phyloP scores from a whole-genome alignment of 2,113 vertebrate species.

The Albula goreensis region DNA sequence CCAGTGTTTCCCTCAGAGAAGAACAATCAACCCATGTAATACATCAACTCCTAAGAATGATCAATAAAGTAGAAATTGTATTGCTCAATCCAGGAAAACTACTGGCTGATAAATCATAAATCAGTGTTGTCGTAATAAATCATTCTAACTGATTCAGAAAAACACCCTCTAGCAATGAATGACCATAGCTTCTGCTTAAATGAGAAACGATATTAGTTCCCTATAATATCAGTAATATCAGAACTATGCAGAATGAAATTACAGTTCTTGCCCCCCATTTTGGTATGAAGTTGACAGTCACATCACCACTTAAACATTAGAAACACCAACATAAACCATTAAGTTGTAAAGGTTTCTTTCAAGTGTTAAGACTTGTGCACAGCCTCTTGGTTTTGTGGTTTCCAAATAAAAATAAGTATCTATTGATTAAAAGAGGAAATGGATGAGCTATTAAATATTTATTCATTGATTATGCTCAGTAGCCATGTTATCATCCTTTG shows the following conservation, averaged over 20 bases:
- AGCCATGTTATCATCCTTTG: neutral
- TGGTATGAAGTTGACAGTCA: neutral
- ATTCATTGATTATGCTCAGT: neutral
- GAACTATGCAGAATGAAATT: no score
- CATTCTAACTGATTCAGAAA: neutral
- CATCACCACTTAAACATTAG: neutral
- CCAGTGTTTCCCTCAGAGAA: neutral
- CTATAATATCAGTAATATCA: no score
- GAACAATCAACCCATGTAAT: neutral
- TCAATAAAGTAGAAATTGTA: neutral
- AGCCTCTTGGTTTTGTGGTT: neutral
- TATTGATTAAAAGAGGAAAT: slow-evolving; percentile 9
- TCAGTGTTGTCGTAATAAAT: neutral
- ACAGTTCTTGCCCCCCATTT: no score
- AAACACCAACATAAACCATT: neutral
- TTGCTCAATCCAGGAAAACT: neutral
- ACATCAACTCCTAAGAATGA: neutral
- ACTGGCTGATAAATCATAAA: neutral
- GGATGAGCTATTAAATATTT: slow-evolving; percentile 5
- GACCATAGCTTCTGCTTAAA: no score
- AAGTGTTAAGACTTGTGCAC: neutral
- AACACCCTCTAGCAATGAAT: neutral
- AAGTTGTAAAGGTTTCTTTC: neutral
- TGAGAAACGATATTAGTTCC: no score
- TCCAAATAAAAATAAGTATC: neutral